Evolutionary conservation across 64 coral and sea anemone species (phyloP).

Genomic region (Dendrophyllia cribrosa): DNA sequence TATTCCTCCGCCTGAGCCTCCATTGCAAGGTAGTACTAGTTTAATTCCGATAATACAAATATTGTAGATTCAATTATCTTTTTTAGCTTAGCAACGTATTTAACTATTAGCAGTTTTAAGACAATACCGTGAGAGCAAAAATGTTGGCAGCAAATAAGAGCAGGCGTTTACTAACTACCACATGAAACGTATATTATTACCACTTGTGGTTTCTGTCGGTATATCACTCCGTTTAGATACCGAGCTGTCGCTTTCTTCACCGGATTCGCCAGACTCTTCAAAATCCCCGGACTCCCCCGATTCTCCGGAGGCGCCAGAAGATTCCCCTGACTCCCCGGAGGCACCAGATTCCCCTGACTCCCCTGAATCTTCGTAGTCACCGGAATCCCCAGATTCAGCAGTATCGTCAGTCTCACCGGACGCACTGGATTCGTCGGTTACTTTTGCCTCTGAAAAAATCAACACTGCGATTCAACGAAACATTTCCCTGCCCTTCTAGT

Average conservation of each 20-base stretch:
- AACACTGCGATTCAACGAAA: background rate
- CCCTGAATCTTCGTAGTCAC: constrained; percentile 5
- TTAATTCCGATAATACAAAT: too few species aligned
- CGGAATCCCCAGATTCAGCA: constrained; percentile 13
- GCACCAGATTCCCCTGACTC: constrained; percentile 9
- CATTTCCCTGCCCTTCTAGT: too few species aligned
- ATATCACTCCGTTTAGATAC: constrained; percentile 59
- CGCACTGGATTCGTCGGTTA: background rate
- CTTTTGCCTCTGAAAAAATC: background rate
- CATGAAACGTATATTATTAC: background rate
- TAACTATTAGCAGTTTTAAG: too few species aligned
- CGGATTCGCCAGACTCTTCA: constrained; percentile 9
- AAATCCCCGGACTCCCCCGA: background rate
- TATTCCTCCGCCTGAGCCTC: too few species aligned
- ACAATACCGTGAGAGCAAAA: too few species aligned
- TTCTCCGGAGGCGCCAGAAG: constrained; percentile 7
- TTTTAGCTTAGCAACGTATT: too few species aligned
- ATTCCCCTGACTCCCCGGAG: background rate
- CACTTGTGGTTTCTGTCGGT: constrained; percentile 19
- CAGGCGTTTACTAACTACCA: background rate
- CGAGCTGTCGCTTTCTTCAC: background rate
- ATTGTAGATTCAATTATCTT: too few species aligned
- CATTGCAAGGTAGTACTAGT: too few species aligned
- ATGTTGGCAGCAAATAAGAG: too few species aligned
- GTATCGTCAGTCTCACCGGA: background rate